Base-by-base conservation (phyloP, 2,797 vertebrate species). In the Enteromius radiatus region DNA sequence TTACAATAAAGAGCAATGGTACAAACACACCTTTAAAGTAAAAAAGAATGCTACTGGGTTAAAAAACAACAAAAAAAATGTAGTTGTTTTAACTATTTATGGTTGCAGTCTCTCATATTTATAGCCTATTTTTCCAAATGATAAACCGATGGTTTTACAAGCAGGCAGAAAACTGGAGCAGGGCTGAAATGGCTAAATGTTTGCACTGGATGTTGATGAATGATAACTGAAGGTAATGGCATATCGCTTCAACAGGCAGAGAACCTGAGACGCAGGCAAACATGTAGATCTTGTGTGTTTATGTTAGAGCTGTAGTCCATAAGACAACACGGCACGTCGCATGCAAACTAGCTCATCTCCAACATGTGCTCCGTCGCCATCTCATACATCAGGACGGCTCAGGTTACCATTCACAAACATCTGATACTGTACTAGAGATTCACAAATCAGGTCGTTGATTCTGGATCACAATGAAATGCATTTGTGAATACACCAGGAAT, bases 281-380 rank as follows among this genome's bases (percentile, higher is more conserved):
- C 92, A 92, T 92, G 93, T 89, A 87, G 91, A 89, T 86, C 91
- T 85, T 84, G 86, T 85, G 90, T 94, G 94, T 94, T 93, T 92
- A 88, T 91, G 88, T 89, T 92, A 86, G 91, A 78, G 12, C 79
- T 47, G 23, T 76, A 88, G 90, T 87, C 85, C 88, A 64, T 76
- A 77, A 83, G 87, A 89, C 52, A n/a, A 86, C 87, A 89, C 89
- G 84, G 92, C 89, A 89, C 88, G 89, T 90, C 59, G 38, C 78
- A 95, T 95, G 94, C 94, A 95, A 94, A 95, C 93, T 73, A 92
- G 89, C 91, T 91, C 87, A 86, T 86, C 28, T 69, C 84, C 87
- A 85, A 71, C 76, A 82, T 78, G 70, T 47, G 81, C 45, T n/a
- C 26, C 33, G n/a, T 73, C 63, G 28, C 21, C 1, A 61, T 61